phyloP scores from a whole-genome alignment of 2,113 vertebrate species.

The Lasiurus cinereus region DNA sequence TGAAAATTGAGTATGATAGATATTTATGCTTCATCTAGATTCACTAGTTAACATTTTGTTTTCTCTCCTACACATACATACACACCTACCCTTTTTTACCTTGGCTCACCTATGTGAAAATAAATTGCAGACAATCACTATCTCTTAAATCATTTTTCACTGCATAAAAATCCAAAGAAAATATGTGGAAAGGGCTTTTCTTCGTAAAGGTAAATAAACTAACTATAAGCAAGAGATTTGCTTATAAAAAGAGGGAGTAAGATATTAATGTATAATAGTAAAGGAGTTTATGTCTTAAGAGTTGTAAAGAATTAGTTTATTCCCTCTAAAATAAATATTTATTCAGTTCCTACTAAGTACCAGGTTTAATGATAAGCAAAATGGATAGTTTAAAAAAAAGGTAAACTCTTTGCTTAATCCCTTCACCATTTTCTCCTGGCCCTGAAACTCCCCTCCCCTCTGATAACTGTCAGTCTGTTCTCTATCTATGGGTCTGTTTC shows the following conservation, averaged over 20 bases:
- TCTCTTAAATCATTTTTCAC: conserved; percentile 42
- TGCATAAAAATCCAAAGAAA: conserved; percentile 37
- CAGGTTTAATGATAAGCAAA: conserved; percentile 49
- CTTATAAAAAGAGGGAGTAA: background rate
- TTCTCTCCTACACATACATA: background rate
- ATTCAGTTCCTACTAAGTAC: conserved; percentile 22
- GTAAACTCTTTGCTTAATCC: background rate
- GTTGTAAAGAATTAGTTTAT: conserved; percentile 10
- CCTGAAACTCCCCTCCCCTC: background rate
- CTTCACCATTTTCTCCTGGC: background rate
- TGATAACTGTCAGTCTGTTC: background rate
- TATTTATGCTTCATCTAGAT: background rate
- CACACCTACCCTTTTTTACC: background rate
- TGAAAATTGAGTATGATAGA: background rate
- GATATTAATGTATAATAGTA: conserved; percentile 20
- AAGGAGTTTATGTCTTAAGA: conserved; percentile 13
- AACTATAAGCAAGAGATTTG: background rate
- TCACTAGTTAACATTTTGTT: conserved; percentile 7
- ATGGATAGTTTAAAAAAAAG: background rate
- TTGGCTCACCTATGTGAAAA: conserved; percentile 53
- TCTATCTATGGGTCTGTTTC: background rate
- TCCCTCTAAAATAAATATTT: conserved; percentile 57
- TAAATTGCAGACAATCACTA: conserved; percentile 31
- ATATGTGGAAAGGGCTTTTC: background rate
- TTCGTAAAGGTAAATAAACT: conserved; percentile 9